Evolutionary conservation across 92 coral and sea anemone species (phyloP).

Genomic region (Epizoanthus rinbou): DNA sequence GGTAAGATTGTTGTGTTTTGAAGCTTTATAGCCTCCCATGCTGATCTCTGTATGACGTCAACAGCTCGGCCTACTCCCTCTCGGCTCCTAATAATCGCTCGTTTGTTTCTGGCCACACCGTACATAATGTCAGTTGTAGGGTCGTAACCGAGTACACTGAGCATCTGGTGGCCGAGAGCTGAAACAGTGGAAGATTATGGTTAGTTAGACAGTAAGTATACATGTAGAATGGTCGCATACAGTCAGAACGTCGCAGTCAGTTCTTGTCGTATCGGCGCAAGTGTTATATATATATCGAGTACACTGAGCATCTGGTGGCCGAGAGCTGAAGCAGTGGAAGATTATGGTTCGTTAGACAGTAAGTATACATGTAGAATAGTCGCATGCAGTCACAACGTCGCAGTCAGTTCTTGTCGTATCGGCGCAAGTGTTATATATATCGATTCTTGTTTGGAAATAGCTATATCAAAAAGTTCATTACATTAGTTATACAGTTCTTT

Average conservation of each 20-base stretch:
- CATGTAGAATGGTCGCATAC: no score
- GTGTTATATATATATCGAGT: neutral
- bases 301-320: constrained; percentile 15
- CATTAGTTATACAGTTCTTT: no score
- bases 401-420: no score
- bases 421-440: no score
- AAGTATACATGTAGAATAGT: no score
- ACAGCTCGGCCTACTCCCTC: constrained; percentile 32
- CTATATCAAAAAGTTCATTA: no score
- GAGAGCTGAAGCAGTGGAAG: neutral
- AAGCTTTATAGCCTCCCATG: constrained; percentile 31
- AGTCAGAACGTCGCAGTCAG: no score
- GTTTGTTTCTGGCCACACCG: constrained; percentile 43
- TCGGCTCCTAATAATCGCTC: constrained; percentile 27
- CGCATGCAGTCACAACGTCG: no score
- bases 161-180: constrained; percentile 27
- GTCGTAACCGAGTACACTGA: constrained; percentile 32
- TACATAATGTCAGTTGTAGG: constrained; percentile 16
- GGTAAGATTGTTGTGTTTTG: neutral
- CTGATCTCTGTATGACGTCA: constrained; percentile 3
- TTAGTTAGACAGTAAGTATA: no score
- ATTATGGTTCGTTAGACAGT: no score
- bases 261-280: no score
- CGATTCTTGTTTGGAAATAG: no score
- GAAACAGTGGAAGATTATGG: neutral